Evolutionary conservation across 2,113 vertebrate species (phyloP).

Genomic region (Gnathochromis pfefferi): DNA sequence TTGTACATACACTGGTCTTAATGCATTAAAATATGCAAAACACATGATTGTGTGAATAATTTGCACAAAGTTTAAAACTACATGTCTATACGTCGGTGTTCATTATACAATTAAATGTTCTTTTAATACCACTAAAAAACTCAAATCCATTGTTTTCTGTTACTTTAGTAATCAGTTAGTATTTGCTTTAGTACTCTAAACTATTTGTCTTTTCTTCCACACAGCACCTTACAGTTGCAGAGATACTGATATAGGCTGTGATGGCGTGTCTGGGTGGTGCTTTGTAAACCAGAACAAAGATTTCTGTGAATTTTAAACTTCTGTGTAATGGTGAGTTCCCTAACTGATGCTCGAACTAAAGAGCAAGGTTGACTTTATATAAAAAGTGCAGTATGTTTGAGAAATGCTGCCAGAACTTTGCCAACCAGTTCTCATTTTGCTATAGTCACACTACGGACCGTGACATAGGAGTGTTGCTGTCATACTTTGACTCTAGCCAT

Average conservation of each 20-base stretch:
- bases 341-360: not conserved
- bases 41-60: not conserved
- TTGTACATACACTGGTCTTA: not conserved
- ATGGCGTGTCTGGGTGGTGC: not conserved
- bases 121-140: not conserved
- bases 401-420: not conserved
- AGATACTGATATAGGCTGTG: not conserved
- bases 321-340: slow-evolving; percentile 40
- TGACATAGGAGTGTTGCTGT: not conserved
- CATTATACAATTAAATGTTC: not conserved
- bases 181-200: not conserved
- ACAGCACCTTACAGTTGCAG: not conserved
- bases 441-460: not conserved
- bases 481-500: not conserved
- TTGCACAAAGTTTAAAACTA: not conserved
- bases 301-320: not conserved
- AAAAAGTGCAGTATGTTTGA: not conserved
- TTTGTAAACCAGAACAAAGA: not conserved
- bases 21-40: not conserved
- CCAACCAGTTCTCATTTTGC: not conserved
- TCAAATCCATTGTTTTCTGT: fast-evolving
- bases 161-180: not conserved
- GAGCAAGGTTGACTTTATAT: not conserved
- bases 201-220: not conserved
- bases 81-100: not conserved